Evolutionary conservation across 2,888 invertebrate genomes (phyloP).

Genomic region (Ichneumoninae sp.): DNA sequence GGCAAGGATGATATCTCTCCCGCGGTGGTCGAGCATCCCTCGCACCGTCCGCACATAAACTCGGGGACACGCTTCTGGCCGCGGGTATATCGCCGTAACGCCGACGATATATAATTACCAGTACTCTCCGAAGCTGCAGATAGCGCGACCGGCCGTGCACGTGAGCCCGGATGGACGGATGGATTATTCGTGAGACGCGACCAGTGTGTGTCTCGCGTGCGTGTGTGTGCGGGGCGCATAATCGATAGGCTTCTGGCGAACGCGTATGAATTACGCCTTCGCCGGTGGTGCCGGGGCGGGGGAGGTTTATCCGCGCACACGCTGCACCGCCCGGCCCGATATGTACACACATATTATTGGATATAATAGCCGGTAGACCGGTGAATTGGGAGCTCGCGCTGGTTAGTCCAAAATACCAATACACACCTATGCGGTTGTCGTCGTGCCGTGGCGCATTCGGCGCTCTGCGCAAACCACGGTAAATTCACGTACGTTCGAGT

Average conservation of each 20-base stretch:
- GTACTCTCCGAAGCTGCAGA: constrained; percentile 58
- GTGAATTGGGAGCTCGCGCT: constrained; percentile 2
- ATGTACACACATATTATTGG: constrained; percentile 45
- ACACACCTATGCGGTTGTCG: not conserved
- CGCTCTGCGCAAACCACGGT: constrained; percentile 48
- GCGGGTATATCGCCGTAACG: not conserved
- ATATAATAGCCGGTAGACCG: constrained; percentile 20
- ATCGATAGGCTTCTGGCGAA: constrained; percentile 58
- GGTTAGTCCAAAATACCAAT: constrained; percentile 1
- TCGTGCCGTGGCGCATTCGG: constrained; percentile 3
- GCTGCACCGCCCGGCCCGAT: constrained; percentile 33
- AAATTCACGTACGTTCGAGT: constrained; percentile 52
- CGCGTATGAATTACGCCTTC: constrained; percentile 54
- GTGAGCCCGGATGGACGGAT: not conserved
- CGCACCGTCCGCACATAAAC: not conserved
- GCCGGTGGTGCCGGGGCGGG: not conserved
- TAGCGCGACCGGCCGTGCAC: constrained; percentile 18
- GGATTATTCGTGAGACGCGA: constrained; percentile 16
- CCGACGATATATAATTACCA: constrained; percentile 61
- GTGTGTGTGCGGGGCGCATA: constrained; percentile 40
- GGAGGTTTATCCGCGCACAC: constrained; percentile 37
- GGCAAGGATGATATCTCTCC: not conserved
- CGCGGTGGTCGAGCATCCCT: not conserved
- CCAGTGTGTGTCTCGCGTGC: not conserved
- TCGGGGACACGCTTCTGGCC: constrained; percentile 4